phyloP scores from a whole-genome alignment of 2,113 vertebrate species.

The Gulo gulo region DNA sequence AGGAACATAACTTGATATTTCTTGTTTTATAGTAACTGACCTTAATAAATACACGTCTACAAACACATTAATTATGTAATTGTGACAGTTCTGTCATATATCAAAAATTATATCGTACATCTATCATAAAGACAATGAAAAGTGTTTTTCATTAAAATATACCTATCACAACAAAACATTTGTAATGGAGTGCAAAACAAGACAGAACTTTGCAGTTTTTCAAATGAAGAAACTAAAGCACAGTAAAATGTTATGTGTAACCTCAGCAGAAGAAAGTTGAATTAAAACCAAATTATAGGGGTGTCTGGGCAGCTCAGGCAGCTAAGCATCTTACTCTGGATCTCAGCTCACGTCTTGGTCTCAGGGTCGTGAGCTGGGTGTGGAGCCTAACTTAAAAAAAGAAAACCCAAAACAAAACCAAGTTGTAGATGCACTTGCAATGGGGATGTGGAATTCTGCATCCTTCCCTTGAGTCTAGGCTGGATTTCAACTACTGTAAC shows the following conservation, averaged over 20 bases:
- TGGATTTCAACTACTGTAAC: not conserved
- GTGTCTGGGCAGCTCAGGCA: not conserved
- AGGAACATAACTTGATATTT: not conserved
- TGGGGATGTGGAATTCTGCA: not conserved
- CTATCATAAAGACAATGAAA: not conserved
- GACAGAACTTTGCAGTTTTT: not conserved
- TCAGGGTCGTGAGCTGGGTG: not conserved
- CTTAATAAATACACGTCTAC: not conserved
- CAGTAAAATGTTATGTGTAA: not conserved
- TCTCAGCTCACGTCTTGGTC: not conserved
- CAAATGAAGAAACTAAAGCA: not conserved
- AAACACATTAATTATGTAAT: not conserved
- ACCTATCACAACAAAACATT: not conserved
- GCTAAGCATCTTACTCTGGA: not conserved
- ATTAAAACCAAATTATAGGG: not conserved
- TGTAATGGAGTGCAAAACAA: not conserved
- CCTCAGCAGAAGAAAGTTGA: not conserved
- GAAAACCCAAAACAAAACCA: not conserved
- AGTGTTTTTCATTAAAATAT: not conserved
- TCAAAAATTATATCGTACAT: not conserved
- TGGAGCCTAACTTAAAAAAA: not conserved
- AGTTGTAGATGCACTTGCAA: not conserved
- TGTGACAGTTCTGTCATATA: not conserved
- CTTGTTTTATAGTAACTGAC: not conserved
- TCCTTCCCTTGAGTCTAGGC: not conserved